These are phyloP conservation scores for Sussaba pulchella DNA, from an alignment of 2,888 invertebrate species.

Conservation along the genomic window DNA sequence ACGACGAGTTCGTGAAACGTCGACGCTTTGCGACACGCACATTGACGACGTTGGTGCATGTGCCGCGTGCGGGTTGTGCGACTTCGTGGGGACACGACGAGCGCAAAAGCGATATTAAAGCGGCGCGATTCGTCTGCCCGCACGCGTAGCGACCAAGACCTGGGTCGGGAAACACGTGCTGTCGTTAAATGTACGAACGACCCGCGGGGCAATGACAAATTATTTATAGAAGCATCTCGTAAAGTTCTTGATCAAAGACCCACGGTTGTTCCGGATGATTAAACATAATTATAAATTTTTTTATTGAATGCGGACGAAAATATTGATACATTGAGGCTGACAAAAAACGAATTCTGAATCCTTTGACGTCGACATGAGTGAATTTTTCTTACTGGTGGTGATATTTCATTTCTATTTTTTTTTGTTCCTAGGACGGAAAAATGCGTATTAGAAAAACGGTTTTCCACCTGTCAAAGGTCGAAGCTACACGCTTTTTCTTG, in stretches of 20 bases:
- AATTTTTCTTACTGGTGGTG: no score
- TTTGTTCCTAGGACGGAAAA: no score
- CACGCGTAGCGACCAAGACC: slow-evolving; percentile 23
- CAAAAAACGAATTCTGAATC: no score
- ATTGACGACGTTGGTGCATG: slow-evolving; percentile 16
- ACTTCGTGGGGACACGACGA: neutral
- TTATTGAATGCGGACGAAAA: no score
- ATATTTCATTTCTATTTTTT: no score
- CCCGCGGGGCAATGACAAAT: slow-evolving; percentile 1
- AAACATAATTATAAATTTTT: neutral
- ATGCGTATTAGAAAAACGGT: no score
- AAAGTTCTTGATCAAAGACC: slow-evolving; percentile 43
- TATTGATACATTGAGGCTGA: no score
- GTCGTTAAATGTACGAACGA: slow-evolving; percentile 40
- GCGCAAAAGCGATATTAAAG: slow-evolving; percentile 20
- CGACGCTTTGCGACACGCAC: slow-evolving; percentile 20
- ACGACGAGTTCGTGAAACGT: slow-evolving; percentile 17
- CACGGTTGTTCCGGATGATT: slow-evolving; percentile 12
- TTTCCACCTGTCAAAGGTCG: no score
- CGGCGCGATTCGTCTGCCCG: slow-evolving; percentile 53
- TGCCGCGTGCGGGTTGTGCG: slow-evolving; percentile 24
- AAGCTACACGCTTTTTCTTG: no score
- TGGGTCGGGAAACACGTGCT: slow-evolving; percentile 56
- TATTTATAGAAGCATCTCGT: slow-evolving; percentile 54
- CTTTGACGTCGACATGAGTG: no score